Conservation (phyloP, 1,140 invertebrate genomes). For the Rhopalosiphum maidis region DNA sequence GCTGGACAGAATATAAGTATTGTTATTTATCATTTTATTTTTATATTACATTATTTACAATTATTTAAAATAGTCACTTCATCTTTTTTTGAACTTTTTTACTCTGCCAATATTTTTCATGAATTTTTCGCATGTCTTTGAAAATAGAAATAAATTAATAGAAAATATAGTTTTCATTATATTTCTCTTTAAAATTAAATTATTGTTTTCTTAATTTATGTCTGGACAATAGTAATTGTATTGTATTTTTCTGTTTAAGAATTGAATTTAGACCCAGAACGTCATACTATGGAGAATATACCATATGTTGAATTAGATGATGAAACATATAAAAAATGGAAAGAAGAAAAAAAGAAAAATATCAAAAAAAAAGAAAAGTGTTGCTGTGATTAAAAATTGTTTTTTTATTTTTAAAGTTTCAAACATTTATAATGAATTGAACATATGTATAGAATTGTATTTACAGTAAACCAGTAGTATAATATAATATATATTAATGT, state of each 20-base stretch:
- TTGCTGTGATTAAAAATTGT: slow-evolving; percentile 26
- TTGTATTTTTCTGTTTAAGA: slow-evolving; percentile 21
- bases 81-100: too few species aligned
- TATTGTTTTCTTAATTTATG: background rate
- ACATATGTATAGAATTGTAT: background rate
- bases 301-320: slow-evolving; percentile 50
- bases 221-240: background rate
- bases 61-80: too few species aligned
- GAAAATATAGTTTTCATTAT: too few species aligned
- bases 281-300: slow-evolving; percentile 42
- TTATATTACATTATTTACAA: too few species aligned
- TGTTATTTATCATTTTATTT: too few species aligned
- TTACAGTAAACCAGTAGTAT: background rate
- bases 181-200: background rate
- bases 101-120: too few species aligned
- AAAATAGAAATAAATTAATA: too few species aligned
- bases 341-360: slow-evolving; percentile 50
- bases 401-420: background rate
- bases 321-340: slow-evolving; percentile 51
- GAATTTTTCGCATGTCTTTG: too few species aligned
- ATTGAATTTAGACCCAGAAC: slow-evolving; percentile 48
- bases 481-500: background rate
- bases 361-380: slow-evolving; percentile 25
- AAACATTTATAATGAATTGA: background rate
- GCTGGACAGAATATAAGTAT: too few species aligned